Base-by-base conservation (phyloP, 1,140 invertebrate species). In the Antheraea pernyi region DNA sequence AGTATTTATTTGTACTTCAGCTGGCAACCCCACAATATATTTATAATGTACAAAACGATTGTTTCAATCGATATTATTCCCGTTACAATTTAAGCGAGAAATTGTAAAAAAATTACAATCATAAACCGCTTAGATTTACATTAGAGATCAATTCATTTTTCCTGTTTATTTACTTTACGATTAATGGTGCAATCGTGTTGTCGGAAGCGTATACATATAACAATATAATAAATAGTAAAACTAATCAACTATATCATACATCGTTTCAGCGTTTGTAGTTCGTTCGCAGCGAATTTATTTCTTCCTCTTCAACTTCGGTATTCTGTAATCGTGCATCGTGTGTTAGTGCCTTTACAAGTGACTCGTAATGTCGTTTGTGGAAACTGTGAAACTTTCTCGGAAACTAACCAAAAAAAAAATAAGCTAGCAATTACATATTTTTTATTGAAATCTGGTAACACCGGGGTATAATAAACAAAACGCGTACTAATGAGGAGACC, bases 221-320 rank as follows among this genome's bases (percentile, higher is more conserved):
- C 77, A 86, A 81, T 78, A 81, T 78, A 88, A 86, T 84, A 85
- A 89, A 87, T 85, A 88, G 76, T 87, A 77, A 81, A 81, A 74
- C 78, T 86, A 87, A 76, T 78, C 70, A 82, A 81, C 78, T 85
- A 86, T 85, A 85, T 85, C 86, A 85, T 90, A 87, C 84, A 85
- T 22, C 85, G 85, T 85, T 59, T 82, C 78, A 73, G 60, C 70
- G 79, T 74, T 78, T n/a, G 81, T 79, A 71, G 81, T 76, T 88
- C 86, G 85, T 81, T 83, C 83, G 81, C 71, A 67, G 75, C 39
- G 75, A 75, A 75, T 83, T 53, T 91, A 90, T 86, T 85, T 89
- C 85, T 89, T 84, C 81, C 79, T 73, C 80, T 90, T 91, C 76
- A 91, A 82, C 78, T 91, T 91, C 84, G 89, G 89, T 80, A 91